These are phyloP conservation scores for Morphnarchus princeps DNA, from an alignment of 2,113 vertebrate species.

Conservation along the genomic window DNA sequence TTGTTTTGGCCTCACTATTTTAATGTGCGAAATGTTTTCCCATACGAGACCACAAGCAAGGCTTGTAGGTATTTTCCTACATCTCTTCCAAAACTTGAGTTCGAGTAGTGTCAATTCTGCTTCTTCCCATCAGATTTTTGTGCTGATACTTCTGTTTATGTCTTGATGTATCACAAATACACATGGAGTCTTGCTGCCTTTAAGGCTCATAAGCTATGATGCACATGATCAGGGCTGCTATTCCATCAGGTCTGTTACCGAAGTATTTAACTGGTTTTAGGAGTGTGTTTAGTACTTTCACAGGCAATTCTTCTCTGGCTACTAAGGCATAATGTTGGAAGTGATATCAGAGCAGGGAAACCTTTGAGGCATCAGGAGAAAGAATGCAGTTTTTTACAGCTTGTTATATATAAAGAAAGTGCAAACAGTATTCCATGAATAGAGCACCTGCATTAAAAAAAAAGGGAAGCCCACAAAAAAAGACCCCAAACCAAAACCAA, in stretches of 20 bases:
- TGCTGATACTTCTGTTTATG: not conserved
- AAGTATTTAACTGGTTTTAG: not conserved
- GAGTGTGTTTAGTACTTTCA: not conserved
- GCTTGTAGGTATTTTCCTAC: not conserved
- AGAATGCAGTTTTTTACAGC: not conserved
- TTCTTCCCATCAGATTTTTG: not conserved
- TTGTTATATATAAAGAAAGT: not conserved
- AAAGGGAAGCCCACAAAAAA: rapidly evolving
- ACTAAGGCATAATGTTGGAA: not conserved
- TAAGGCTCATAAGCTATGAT: not conserved
- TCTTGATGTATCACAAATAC: not conserved
- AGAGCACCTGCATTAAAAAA: not conserved
- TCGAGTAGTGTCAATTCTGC: not conserved
- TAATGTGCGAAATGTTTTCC: not conserved
- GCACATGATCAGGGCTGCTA: not conserved
- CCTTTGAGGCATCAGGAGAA: not conserved
- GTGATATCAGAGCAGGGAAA: not conserved
- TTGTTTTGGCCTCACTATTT: not conserved
- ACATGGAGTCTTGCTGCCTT: not conserved
- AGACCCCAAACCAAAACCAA: not conserved
- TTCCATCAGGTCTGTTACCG: not conserved
- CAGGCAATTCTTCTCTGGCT: not conserved
- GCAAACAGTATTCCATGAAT: not conserved
- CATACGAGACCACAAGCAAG: not conserved
- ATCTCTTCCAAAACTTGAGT: not conserved